phyloP scores from a whole-genome alignment of 2,797 vertebrate species.

The Perodicticus potto region DNA sequence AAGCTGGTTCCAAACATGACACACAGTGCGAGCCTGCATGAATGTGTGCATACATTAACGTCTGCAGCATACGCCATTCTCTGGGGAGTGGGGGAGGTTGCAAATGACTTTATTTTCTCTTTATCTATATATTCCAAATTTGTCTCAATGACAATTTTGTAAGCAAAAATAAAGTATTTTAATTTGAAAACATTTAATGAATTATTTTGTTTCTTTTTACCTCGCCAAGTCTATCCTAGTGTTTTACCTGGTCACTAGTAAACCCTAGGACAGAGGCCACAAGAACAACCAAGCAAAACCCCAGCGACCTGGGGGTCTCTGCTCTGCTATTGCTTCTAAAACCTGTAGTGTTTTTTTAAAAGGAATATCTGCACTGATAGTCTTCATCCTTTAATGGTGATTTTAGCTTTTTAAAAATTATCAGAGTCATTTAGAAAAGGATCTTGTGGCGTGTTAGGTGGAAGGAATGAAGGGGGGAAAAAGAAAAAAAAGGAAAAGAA shows the following conservation, averaged over 20 bases:
- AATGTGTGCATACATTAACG: too few relatives aligned
- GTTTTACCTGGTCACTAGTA: background rate
- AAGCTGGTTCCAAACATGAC: too few relatives aligned
- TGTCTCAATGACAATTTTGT: background rate
- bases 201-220: background rate
- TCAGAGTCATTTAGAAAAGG: background rate
- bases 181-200: background rate
- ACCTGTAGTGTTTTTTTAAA: background rate
- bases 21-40: too few relatives aligned
- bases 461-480: background rate
- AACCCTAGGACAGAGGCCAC: background rate
- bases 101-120: too few relatives aligned
- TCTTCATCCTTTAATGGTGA: background rate
- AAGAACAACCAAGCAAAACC: background rate
- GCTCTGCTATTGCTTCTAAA: background rate
- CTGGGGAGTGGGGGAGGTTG: background rate
- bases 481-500: too few relatives aligned
- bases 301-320: background rate
- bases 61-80: background rate
- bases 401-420: background rate
- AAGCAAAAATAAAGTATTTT: background rate
- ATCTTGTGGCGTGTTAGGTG: background rate
- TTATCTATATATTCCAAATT: background rate
- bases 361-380: background rate
- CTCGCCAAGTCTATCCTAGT: background rate